A percentile compares a stretch with the other conserved stretches of the same genome.
Conservation (phyloP, 1,140 invertebrate species). For the Alviniconcha marisindica region DNA sequence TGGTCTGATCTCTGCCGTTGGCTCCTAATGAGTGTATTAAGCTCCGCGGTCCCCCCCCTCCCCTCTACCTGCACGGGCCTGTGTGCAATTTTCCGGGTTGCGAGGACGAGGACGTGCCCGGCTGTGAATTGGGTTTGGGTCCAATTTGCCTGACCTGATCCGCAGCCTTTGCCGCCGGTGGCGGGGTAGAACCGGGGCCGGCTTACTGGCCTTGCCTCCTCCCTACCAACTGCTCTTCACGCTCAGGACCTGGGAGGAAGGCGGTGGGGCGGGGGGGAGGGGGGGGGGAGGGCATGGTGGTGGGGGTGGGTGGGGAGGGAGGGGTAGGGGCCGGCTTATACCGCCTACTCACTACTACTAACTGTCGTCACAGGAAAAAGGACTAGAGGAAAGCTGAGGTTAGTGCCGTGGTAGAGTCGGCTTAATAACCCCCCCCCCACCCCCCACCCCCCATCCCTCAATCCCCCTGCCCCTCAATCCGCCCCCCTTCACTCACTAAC, state of each 20-base stretch:
- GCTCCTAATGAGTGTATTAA: slow-evolving; percentile 43
- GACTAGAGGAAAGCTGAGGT: too few relatives aligned
- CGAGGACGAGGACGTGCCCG: slow-evolving; percentile 26
- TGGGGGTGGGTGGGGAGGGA: neutral
- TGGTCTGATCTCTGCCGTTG: slow-evolving; percentile 41
- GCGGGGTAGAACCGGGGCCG: too few relatives aligned
- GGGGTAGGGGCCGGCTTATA: neutral
- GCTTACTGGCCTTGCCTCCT: too few relatives aligned
- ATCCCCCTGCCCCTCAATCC: too few relatives aligned
- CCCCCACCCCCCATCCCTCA: too few relatives aligned
- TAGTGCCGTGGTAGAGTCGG: too few relatives aligned
- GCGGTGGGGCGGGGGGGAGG: neutral
- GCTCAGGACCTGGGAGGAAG: neutral
- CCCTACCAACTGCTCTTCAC: too few relatives aligned
- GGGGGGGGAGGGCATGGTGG: neutral
- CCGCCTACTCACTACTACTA: too few relatives aligned
- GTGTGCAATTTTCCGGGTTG: slow-evolving; percentile 30
- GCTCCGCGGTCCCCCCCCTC: neutral
- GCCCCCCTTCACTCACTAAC: too few relatives aligned
- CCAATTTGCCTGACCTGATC: slow-evolving; percentile 40
- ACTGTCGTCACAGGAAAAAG: too few relatives aligned
- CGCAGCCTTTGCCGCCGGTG: too few relatives aligned
- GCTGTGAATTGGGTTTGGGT: slow-evolving; percentile 33
- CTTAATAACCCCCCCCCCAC: too few relatives aligned
- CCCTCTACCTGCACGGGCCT: slow-evolving; percentile 7